Evolutionary conservation across 2,113 vertebrate genomes (phyloP), one percentile per base, ranked within the genome.

Genomic region (Callorhinus ursinus): DNA sequence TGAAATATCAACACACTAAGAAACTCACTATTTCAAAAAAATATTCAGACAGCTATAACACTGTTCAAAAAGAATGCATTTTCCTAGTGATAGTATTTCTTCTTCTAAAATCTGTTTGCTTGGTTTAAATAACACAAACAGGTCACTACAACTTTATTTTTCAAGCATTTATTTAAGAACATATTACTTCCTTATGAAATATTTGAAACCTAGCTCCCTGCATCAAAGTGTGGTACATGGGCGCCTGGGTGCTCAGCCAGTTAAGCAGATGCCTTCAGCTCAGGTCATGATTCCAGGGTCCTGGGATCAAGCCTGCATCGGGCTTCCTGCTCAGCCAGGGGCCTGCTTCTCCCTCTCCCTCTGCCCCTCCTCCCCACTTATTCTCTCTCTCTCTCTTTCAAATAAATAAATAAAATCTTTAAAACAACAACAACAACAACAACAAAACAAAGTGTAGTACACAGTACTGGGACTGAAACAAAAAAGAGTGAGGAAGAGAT

Each of bases 41-140:
- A 65, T 7, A 76, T 39, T 82, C 31, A 65, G 28, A 63, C 24
- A 31, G n/a, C 8, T 46, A 79, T 2, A 83, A 15, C 14, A 74
- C 22, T 85, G 42, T 76, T 59, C 72, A 21, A 65, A 93, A 95
- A 88, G 12, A 46, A 67, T 69, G 22, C 3, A 21, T 80, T 46
- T 79, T 55, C 2, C 42, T 65, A 53, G 7, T 55, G 63, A 51
- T 26, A 84, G 1, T 65, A 93, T 53, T 87, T 90, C 67, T 95
- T 31, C 4, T 74, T 97, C 1, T 42, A 84, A 63, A 69, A 51
- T 42, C 87, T 83, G 57, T 76, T 83, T 71, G 4, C 14, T 7
- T 71, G 18, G 8, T 84, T 88, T 96, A 96, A 93, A 96, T 36
- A 84, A 57, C 81, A 16, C 8, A 82, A 92, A 85, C 7, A 4